Percentiles rank a stretch among this genome's conserved stretches.
Conservation (phyloP, 2,888 invertebrate species). For the Platycheirus albimanus region DNA sequence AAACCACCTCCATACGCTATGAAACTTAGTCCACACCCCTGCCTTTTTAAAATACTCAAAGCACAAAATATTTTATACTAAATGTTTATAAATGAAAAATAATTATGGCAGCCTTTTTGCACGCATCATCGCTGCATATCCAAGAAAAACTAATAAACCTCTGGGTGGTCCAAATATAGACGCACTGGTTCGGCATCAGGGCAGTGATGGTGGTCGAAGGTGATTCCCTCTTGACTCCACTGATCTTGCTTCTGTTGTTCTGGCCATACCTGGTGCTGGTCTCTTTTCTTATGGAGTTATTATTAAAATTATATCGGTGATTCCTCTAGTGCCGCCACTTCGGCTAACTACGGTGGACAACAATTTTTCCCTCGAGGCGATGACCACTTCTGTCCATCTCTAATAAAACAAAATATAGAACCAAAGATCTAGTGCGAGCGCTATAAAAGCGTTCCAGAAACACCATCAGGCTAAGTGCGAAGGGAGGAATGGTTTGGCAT, state of each 20-base stretch:
- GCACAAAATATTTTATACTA: not conserved
- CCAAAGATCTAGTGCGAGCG: slow-evolving; percentile 26
- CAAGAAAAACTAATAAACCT: slow-evolving; percentile 60
- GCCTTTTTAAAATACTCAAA: no score
- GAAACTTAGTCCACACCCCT: no score
- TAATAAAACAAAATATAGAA: slow-evolving; percentile 35
- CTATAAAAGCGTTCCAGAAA: slow-evolving; percentile 29
- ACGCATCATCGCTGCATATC: slow-evolving; percentile 47
- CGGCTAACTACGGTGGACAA: slow-evolving; percentile 59
- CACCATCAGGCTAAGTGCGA: slow-evolving; percentile 37
- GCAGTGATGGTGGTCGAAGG: slow-evolving; percentile 35
- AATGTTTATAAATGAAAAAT: slow-evolving; percentile 59
- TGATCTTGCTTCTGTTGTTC: slow-evolving; percentile 40
- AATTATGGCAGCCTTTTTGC: slow-evolving; percentile 25
- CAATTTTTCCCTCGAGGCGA: slow-evolving; percentile 50
- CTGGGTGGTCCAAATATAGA: slow-evolving; percentile 66
- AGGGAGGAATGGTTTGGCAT: slow-evolving; percentile 51
- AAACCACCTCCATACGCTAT: no score
- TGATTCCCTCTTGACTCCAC: slow-evolving; percentile 28
- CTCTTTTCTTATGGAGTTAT: slow-evolving; percentile 49
- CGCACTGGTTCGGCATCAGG: slow-evolving; percentile 15
- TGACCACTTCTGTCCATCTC: slow-evolving; percentile 51
- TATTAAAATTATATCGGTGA: slow-evolving; percentile 66
- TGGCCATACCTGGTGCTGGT: slow-evolving; percentile 31
- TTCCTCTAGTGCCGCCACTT: slow-evolving; percentile 35